Percentiles rank a stretch among this genome's conserved stretches.
These are phyloP conservation scores for Melanotaenia nigrans DNA, from an alignment of 2,797 vertebrate species.

Conservation along the genomic window DNA sequence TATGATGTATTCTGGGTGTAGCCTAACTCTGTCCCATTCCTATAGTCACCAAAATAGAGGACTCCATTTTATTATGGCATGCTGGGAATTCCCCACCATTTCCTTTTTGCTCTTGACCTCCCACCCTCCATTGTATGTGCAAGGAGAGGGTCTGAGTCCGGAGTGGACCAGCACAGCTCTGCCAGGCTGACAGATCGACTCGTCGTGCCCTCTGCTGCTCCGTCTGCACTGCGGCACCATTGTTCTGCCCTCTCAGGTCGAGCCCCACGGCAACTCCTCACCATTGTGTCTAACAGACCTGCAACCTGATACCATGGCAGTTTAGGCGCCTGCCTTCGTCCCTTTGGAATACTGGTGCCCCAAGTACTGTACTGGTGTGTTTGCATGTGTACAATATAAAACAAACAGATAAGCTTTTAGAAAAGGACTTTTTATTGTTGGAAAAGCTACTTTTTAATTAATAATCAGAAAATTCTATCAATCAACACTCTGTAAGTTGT, in stretches of 20 bases:
- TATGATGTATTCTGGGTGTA: constrained; percentile 72
- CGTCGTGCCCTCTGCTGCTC: constrained; percentile 71
- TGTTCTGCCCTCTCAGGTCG: constrained; percentile 76
- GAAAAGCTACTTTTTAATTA: not conserved
- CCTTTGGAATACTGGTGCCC: constrained; percentile 61
- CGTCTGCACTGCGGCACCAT: constrained; percentile 75
- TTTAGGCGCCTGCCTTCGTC: constrained; percentile 66
- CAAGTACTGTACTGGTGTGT: constrained; percentile 26
- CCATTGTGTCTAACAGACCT: constrained; percentile 79
- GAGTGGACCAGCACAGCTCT: constrained; percentile 51
- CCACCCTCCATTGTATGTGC: constrained; percentile 77
- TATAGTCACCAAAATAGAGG: constrained; percentile 72
- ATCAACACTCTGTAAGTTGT: not conserved
- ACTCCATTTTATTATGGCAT: constrained; percentile 76
- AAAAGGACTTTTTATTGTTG: not conserved
- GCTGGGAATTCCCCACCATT: constrained; percentile 82
- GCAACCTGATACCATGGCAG: constrained; percentile 73
- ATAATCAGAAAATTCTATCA: constrained; percentile 1
- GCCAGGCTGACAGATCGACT: constrained; percentile 76
- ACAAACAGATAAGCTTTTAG: not conserved
- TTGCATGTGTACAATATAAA: constrained; percentile 12
- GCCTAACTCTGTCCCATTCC: constrained; percentile 58
- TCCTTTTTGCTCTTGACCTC: constrained; percentile 78
- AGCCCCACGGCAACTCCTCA: constrained; percentile 73
- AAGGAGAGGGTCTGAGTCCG: constrained; percentile 60